Base-by-base conservation (phyloP, 2,113 vertebrate species). In the Gnathonemus longibarbis region DNA sequence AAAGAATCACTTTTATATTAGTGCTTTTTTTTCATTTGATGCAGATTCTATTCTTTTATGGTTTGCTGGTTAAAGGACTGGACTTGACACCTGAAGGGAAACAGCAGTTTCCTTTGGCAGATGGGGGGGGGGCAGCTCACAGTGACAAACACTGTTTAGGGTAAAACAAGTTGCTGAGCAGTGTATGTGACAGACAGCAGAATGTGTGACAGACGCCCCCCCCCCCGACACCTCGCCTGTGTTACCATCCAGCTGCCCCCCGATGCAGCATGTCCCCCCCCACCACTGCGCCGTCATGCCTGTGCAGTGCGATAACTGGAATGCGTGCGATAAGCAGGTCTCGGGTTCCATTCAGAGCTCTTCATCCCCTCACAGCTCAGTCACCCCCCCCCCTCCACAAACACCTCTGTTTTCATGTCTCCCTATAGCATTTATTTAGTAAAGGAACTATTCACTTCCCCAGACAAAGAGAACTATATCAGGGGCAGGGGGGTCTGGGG, bases 241-340 rank as follows among this genome's bases (percentile, higher is more conserved):
- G 70, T 24, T n/a, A 49, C 45, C 83, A 48, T 4, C 9, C 83
- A 48, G n/a, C 56, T 0, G 0, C n/a, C 42, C 92, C 93, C 58
- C 62, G 91, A 91, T 83, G 9, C 92, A 88, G 91, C 90, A 91
- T 92, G 56, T 56, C 42, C 77, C 11, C 15, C 15, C 90, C 24
- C 21, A 89, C 62, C 35, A 84, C 39, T 1, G 46, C 11, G 27
- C 46, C 2, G 1, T 2, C n/a, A 17, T 9, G 46, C 77, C 42
- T 56, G 53, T 58, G 48, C 1, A 8, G 31, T 56, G 19, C n/a
- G 70, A 45, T 84, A 53, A 52, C 46, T 8, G 49, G 27, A 89
- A 31, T 39, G 70, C 27, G 15, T 17, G 24, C 7, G 88, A 46
- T 74, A 48, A 49, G 10, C 70, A 45, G 80, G 11, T 84, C 39